Evolutionary conservation across 2,797 vertebrate species (phyloP), one percentile per base, ranked within the genome.

Genomic region (Micromesistius poutassou): DNA sequence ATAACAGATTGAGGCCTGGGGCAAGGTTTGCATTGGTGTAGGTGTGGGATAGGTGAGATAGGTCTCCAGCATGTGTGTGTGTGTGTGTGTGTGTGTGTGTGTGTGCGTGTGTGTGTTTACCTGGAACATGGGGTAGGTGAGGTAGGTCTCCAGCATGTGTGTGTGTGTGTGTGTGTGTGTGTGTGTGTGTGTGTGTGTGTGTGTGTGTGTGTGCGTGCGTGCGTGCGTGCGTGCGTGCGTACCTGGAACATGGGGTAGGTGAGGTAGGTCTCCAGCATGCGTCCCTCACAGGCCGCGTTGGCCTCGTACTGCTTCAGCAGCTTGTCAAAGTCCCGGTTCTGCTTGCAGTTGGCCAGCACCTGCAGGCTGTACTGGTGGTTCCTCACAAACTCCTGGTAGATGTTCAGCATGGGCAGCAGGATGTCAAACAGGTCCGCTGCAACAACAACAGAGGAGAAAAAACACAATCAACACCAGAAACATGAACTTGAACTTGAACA

Each of bases 241-340:
- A 98, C 97, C 97, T 98, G 97, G 90, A 98, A 97, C 97, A 98
- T 98, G 46, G 97, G 97, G 36, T 97, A 98, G 0, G 97, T 98
- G 88, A 98, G 93, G 91, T 98, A 98, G 0, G 97, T 98, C 91
- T 98, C 97, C 91, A 97, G 84, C 96, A 97, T 98, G 42, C 96
- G 88, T 0, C 95, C 96, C 82, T 98, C 97, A 74, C 97, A 98
- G 2, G 96, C 95, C 1, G 95, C 95, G 78, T 98, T 98, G 89
- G 95, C 93, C 92, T 98, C 97, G 70, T 98, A 98, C 82, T 98
- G 96, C 87, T 98, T 98, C 77, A 98, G 93, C 86, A 98, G 96
- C 86, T 98, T 98, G 94, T 98, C 97, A 78, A 98, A 98, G 93
- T 97, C 97, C 82, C 97, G 86, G 93, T 98, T 98, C 93, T 98